Evolutionary conservation across 2,797 vertebrate species (phyloP), one percentile per base, ranked within the genome.

Genomic region (Acestrorhynchus altus): DNA sequence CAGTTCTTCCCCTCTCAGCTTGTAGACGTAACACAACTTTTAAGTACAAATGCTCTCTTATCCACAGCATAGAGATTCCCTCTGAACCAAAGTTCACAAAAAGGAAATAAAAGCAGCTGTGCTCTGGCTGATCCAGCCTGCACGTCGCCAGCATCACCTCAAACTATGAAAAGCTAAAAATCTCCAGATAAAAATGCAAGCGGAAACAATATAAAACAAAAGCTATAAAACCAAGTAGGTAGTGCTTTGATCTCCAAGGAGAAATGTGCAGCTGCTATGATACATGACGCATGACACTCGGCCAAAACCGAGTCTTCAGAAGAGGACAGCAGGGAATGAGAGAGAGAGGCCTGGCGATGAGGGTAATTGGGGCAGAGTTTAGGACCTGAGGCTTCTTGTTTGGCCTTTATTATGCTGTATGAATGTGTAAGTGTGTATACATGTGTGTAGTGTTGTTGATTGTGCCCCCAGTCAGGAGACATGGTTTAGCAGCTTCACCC

Each of bases 401-500:
- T 74, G 75, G 78, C 74, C 65, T 83, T 69, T 72, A 40, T 56
- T 77, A 11, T 85, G 76, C 77, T 74, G 77, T 87, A 22, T 66
- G 65, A 61, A 54, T 44, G 68, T 57, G 18, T 60, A 46, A 76
- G 46, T 71, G 82, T 84, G 54, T 83, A 6, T 82, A 5, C 84
- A 63, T 80, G 81, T 77, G 72, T 88, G 68, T 70, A 84, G 57
- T 65, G 56, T 8, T 66, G 42, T 52, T 72, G 67, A 26, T 68
- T 44, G 49, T 76, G 51, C 61, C 65, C 79, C 46, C 26, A 31
- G 42, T 51, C 24, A 24, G 61, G 68, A 51, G 65, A 82, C 70
- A 65, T 76, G 86, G 86, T 87, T 88, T 71, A 80, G 79, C 82
- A 81, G 88, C 84, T 86, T 77, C 54, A 76, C 79, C 87, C 86